Base-by-base conservation (phyloP, 2,797 vertebrate genomes). In the Heliangelus exortis region DNA sequence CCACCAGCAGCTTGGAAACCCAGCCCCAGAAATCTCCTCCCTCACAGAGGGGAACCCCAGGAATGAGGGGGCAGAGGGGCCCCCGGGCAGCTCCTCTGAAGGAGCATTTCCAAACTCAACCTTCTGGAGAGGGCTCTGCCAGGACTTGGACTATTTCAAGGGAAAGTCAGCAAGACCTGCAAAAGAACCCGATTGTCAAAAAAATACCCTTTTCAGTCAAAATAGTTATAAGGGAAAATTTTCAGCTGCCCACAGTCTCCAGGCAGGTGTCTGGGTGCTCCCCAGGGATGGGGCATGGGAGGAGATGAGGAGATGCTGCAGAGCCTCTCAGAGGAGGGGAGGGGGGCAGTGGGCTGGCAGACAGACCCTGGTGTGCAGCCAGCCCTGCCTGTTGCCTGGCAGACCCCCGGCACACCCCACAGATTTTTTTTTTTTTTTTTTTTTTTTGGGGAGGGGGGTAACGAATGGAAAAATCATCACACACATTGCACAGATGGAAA, bases 401-500 rank as follows among this genome's bases (percentile, higher is more conserved):
- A 92, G 59, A 81, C 19, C 75, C 53, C 0, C 58, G 0, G 6
- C 53, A 14, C 84, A 41, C 59, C 71, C 47, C 4, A 43, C 69
- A 22, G 36, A n/a, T n/a, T n/a, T n/a, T n/a, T n/a, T n/a, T n/a
- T n/a, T n/a, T n/a, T n/a, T n/a, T 41, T 6, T 14, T 41, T 41
- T 41, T 39, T 41, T 41, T 41, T 82, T 61, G 61, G 1, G 0
- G 59, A 63, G 89, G 84, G 88, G 76, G 88, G 80, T 36, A 89
- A 84, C 91, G 91, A 80, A 92, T 89, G 90, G 95, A 96, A 96
- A 96, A 95, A 95, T 90, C 94, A 94, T 96, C 88, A 91, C 89
- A 95, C 81, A 92, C 90, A 93, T 90, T 92, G 96, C 94, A 96
- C 96, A 96, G 96, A 97, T 96, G 96, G 96, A 96, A 97, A 92